A percentile compares a stretch with the other conserved stretches of the same genome.
Conservation (phyloP, 2,888 invertebrate genomes). For the Clepsis dumicolana region DNA sequence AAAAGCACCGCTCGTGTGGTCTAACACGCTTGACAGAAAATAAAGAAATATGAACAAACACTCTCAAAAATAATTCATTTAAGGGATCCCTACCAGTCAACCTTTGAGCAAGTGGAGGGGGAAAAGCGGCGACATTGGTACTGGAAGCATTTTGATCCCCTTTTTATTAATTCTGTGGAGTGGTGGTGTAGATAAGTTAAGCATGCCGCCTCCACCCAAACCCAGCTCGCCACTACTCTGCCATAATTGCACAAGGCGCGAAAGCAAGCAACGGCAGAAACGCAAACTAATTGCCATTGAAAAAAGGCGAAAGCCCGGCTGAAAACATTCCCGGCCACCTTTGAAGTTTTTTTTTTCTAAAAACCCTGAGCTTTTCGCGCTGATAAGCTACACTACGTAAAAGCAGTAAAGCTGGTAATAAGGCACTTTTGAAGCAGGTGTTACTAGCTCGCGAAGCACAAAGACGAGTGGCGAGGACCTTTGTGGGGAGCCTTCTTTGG, state of each 20-base stretch:
- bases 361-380: conserved; percentile 69
- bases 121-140: too few relatives aligned
- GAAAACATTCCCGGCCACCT: conserved; percentile 79
- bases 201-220: conserved; percentile 52
- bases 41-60: too few relatives aligned
- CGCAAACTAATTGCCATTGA: conserved; percentile 87
- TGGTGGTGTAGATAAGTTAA: too few relatives aligned
- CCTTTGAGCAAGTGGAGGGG: too few relatives aligned
- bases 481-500: conserved; percentile 57
- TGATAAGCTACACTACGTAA: conserved; percentile 82
- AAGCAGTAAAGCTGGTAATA: conserved; percentile 62
- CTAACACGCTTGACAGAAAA: too few relatives aligned
- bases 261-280: conserved; percentile 73
- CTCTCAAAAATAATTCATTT: too few relatives aligned
- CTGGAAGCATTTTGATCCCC: too few relatives aligned
- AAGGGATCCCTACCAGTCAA: too few relatives aligned
- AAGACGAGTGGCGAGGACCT: conserved; percentile 67
- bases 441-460: conserved; percentile 64
- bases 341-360: conserved; percentile 81
- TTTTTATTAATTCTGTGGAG: too few relatives aligned
- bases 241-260: conserved; percentile 81
- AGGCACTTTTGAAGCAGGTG: conserved; percentile 82
- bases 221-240: conserved; percentile 61
- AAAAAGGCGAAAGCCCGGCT: conserved; percentile 86
- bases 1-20: too few relatives aligned